Evolutionary conservation across 2,797 vertebrate species (phyloP).

Genomic region (Sphenodon punctatus): DNA sequence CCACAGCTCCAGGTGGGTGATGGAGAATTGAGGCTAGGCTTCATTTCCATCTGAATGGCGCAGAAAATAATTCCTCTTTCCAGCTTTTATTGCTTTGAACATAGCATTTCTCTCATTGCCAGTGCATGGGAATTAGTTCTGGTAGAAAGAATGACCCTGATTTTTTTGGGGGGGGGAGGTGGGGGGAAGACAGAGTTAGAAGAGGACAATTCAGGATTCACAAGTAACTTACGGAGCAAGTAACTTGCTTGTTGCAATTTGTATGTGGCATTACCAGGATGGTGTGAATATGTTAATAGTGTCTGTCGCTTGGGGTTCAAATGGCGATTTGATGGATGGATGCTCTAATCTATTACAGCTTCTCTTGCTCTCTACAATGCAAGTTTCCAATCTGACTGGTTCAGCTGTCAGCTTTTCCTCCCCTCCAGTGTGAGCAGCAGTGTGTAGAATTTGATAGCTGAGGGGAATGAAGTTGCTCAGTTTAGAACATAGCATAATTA

Average conservation of each 20-base stretch:
- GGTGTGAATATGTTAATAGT: slow-evolving; percentile 1
- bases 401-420: background rate
- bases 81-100: slow-evolving; percentile 57
- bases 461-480: background rate
- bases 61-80: slow-evolving; percentile 62
- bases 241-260: slow-evolving; percentile 47
- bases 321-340: background rate
- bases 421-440: background rate
- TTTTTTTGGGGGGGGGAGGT: slow-evolving; percentile 13
- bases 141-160: slow-evolving; percentile 11
- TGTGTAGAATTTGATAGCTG: rapidly evolving
- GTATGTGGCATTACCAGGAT: slow-evolving; percentile 32
- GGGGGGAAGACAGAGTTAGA: too few species aligned
- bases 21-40: slow-evolving; percentile 45
- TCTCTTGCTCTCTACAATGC: background rate
- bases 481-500: too few species aligned
- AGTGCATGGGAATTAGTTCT: slow-evolving; percentile 54
- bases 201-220: slow-evolving; percentile 35
- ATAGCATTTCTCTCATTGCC: slow-evolving; percentile 52
- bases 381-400: background rate
- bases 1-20: slow-evolving; percentile 63
- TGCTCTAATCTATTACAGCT: background rate
- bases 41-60: slow-evolving; percentile 72
- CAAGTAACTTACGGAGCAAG: slow-evolving; percentile 23
- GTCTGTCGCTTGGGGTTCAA: slow-evolving; percentile 7